These are phyloP conservation scores for Darwinula stevensoni DNA, from an alignment of 2,888 invertebrate genomes.

Conservation along the genomic window DNA sequence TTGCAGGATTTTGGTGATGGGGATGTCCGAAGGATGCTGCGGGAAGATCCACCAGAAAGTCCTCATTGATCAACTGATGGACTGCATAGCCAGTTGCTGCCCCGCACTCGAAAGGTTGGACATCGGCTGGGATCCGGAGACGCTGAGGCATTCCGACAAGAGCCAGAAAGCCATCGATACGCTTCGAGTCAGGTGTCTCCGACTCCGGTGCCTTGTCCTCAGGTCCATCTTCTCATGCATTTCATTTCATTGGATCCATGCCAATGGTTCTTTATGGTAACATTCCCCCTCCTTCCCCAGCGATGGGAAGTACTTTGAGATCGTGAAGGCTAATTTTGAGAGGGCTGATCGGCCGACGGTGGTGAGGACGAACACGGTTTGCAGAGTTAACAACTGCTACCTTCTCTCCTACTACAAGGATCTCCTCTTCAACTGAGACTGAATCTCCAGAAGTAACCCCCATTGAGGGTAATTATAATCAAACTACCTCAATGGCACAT, in stretches of 20 bases:
- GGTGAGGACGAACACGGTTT: conserved; percentile 85
- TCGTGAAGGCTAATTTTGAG: conserved; percentile 97
- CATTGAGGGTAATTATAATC: too few relatives aligned
- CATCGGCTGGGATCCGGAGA: conserved; percentile 94
- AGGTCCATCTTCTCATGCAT: conserved; percentile 27
- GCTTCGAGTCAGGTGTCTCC: conserved; percentile 72
- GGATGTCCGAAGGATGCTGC: conserved; percentile 57
- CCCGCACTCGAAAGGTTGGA: conserved; percentile 65
- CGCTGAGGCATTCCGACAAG: conserved; percentile 91
- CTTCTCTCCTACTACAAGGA: conserved; percentile 76
- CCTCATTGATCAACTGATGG: conserved; percentile 84
- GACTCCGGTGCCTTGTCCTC: conserved; percentile 66
- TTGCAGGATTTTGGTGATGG: conserved; percentile 80
- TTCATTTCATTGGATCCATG: conserved; percentile 4
- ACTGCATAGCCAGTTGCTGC: conserved; percentile 80
- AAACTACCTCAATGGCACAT: too few relatives aligned
- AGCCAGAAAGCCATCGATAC: conserved; percentile 98
- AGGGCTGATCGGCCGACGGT: conserved; percentile 87
- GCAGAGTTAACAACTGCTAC: conserved; percentile 75
- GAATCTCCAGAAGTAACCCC: too few relatives aligned
- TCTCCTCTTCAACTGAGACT: conserved; percentile 72
- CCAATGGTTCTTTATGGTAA: neutral
- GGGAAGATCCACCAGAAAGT: conserved; percentile 53
- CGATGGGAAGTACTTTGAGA: conserved; percentile 96
- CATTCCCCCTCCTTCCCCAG: conserved; percentile 21